Percentiles rank a stretch among this genome's conserved stretches.
Evolutionary conservation across 2,113 vertebrate genomes (phyloP).

Genomic region (Crocuta crocuta): DNA sequence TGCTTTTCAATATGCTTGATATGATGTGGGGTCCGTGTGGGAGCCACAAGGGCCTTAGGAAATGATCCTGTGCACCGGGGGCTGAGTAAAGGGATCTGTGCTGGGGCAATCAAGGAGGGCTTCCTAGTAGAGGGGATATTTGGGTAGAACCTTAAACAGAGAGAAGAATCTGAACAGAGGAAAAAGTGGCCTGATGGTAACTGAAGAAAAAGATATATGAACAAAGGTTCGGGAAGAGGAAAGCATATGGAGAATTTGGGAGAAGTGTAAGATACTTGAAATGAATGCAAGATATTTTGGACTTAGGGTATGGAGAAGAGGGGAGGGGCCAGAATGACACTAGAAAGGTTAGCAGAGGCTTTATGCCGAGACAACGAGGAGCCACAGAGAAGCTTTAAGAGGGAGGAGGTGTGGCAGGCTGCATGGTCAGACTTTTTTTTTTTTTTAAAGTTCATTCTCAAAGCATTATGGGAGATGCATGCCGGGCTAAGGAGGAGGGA

Average conservation of each 20-base stretch:
- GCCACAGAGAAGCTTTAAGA: neutral
- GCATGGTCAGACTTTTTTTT: neutral
- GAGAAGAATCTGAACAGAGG: neutral
- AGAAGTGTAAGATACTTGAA: neutral
- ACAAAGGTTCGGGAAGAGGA: neutral
- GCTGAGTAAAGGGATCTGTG: neutral
- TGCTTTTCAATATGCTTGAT: neutral
- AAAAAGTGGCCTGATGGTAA: neutral
- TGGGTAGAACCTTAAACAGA: neutral
- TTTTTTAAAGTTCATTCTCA: neutral
- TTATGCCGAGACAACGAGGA: neutral
- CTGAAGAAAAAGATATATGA: neutral
- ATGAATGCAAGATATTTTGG: neutral
- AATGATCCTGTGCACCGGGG: neutral
- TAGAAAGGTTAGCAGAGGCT: neutral
- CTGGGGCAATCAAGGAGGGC: neutral
- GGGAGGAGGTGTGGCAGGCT: neutral
- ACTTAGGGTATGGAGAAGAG: neutral
- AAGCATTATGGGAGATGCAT: neutral
- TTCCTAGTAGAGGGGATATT: neutral
- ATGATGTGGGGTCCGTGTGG: neutral
- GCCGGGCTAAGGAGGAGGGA: neutral
- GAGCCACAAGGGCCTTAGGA: neutral
- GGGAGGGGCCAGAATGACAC: neutral
- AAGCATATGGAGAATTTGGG: neutral